A percentile compares a stretch with the other conserved stretches of the same genome.
Conservation (phyloP, 2,113 vertebrate genomes). For the Ammodytes dubius region DNA sequence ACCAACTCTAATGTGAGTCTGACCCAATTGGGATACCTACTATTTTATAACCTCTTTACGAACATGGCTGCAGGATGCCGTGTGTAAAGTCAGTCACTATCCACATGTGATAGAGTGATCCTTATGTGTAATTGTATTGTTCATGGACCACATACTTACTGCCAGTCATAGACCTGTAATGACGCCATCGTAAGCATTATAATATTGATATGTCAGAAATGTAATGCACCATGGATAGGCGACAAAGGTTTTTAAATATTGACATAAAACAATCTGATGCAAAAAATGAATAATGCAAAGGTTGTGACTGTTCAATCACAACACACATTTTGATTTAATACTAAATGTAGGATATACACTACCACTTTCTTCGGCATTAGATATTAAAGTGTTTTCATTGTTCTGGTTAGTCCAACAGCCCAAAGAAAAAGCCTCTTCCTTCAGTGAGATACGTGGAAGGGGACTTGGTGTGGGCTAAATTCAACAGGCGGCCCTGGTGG, state of each 20-base stretch:
- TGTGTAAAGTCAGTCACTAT: neutral
- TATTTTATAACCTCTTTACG: neutral
- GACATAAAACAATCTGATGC: neutral
- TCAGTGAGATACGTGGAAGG: slow-evolving; percentile 90
- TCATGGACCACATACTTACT: neutral
- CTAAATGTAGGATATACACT: neutral
- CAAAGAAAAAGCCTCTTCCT: slow-evolving; percentile 90
- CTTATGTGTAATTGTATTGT: neutral
- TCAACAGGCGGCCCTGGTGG: slow-evolving; percentile 98
- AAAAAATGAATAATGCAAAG: neutral
- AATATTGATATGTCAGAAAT: neutral
- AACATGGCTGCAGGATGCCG: neutral
- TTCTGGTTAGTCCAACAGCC: slow-evolving; percentile 87
- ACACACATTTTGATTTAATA: neutral
- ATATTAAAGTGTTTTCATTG: slow-evolving; percentile 56
- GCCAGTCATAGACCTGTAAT: neutral
- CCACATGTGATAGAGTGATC: neutral
- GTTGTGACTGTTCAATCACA: too few species aligned
- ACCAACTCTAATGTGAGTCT: slow-evolving; percentile 83
- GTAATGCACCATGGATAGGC: neutral
- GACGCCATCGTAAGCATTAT: neutral
- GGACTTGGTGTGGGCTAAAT: slow-evolving; percentile 98
- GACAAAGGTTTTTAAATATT: neutral
- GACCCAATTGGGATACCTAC: neutral
- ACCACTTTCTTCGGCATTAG: neutral